Evolutionary conservation across 1,140 invertebrate genomes (phyloP), one percentile per base, ranked within the genome.

Genomic region (Danaus melanippus): DNA sequence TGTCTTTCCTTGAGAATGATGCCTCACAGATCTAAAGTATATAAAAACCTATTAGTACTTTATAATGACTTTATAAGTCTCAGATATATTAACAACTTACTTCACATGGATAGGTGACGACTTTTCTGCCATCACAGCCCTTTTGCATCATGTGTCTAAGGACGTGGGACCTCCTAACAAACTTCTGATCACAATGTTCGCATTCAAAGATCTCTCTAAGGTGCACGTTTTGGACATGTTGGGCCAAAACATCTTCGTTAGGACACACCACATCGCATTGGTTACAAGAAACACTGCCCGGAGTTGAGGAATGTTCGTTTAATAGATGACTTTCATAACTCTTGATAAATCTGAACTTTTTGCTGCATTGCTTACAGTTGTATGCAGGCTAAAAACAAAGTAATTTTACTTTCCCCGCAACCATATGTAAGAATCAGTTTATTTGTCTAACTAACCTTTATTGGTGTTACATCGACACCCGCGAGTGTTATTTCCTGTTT

Each of bases 1-100:
- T 86, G 56, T 86, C 82, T 60, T 84, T 81, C 53, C 83, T 71
- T 10, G 77, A 63, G 60, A 84, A 86, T 41, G 45, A 60, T 52
- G 69, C 60, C 52, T 64, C 12, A 56, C 83, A 86, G 51, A 86
- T 84, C 83, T 86, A 46, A 71, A 71, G 54, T 42, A 60, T 11
- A 56, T 49, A 12, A 61, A 44, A 12, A 51, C 7, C 53, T 7
- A 32, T 32, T 32, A 32, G 21, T 32, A 32, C 21, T 32, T 32
- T 32, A 7, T 32, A 32, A 7, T 32, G 7, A 32, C 2, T 32
- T 32, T 32, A 7, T 4, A 2, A 32, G 21, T 32, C 21, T 32
- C 21, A 32, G 21, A 32, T 32, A 32, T 32, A 32, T 15, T 21
- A 40, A 12, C 48, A 58, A 69, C 71, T 67, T 71, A 85, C 82